A percentile compares a stretch with the other conserved stretches of the same genome.
phyloP scores from a whole-genome alignment of 2,113 vertebrate genomes.

The Cebus imitator region DNA sequence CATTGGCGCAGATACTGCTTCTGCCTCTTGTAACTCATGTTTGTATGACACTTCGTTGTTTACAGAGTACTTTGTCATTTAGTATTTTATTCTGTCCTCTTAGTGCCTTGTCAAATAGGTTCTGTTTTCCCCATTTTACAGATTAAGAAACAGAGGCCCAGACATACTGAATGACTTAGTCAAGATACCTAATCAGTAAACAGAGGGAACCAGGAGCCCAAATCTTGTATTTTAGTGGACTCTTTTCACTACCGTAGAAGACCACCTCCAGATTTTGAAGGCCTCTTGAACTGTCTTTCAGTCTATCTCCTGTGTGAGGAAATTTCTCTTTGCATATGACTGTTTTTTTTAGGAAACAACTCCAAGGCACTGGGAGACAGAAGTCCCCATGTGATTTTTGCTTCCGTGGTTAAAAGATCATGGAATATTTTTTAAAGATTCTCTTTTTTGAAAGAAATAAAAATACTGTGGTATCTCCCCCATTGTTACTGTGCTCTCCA shows the following conservation, averaged over 20 bases:
- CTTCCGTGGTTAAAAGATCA: not conserved
- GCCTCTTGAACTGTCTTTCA: not conserved
- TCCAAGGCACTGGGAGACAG: not conserved
- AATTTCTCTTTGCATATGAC: not conserved
- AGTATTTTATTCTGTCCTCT: not conserved
- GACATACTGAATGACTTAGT: not conserved
- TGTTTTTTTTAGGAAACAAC: not conserved
- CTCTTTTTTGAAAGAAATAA: not conserved
- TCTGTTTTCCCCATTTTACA: not conserved
- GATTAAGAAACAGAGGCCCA: not conserved
- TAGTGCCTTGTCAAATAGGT: not conserved
- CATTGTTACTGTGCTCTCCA: not conserved
- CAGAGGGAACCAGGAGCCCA: not conserved
- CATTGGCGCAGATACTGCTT: not conserved
- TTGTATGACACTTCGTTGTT: not conserved
- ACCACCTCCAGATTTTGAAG: not conserved
- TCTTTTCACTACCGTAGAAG: not conserved
- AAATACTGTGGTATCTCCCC: too few relatives aligned
- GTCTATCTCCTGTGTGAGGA: not conserved
- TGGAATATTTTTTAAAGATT: not conserved
- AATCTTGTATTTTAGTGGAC: not conserved
- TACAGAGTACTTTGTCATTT: rapidly evolving
- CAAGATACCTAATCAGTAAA: not conserved
- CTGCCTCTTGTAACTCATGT: not conserved
- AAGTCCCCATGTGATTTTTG: not conserved